Base-by-base conservation (phyloP, 2,797 vertebrate genomes). In the Acropternis orthonyx region DNA sequence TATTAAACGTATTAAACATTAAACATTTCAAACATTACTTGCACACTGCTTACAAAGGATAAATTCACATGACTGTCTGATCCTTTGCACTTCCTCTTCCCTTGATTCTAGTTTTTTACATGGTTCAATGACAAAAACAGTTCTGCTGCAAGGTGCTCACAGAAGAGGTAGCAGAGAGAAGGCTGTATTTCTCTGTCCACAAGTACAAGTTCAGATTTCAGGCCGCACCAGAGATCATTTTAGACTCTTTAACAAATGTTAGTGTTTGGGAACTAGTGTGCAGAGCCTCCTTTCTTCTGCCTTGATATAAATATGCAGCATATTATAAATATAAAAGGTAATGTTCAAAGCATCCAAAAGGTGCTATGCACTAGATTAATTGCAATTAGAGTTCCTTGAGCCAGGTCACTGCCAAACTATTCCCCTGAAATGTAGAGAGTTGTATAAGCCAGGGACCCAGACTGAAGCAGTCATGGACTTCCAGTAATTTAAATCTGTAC, bases 391-490 rank as follows among this genome's bases (percentile, higher is more conserved):
- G 9, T 71, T 93, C 13, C 36, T 21, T 26, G 10, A 65, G 27
- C 89, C 62, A 66, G n/a, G 69, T 69, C 61, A n/a, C 24, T 72
- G n/a, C 15, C 30, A 79, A 69, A 24, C 3, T 79, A 48, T 74
- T 76, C 16, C 49, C 82, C 78, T 71, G 74, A 82, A 86, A 92
- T 26, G 8, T n/a, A 48, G 21, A 36, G 5, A 36, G 6, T 27
- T 7, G 0, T 41, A 7, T 56, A 49, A 73, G 7, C 15, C 36
- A 56, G 23, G 30, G 37, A n/a, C 17, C 2, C 22, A 63, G 46
- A 46, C 10, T 24, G 24, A 78, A 78, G 11, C 18, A 19, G 12
- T 51, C 20, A 6, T 0, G 0, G 39, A 16, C 14, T 76, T 71
- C 7, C 59, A 71, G 16, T 61, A 75, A 51, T 71, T 62, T 80